Evolutionary conservation across 2,888 invertebrate genomes (phyloP).

Genomic region (Calameuta idolon): DNA sequence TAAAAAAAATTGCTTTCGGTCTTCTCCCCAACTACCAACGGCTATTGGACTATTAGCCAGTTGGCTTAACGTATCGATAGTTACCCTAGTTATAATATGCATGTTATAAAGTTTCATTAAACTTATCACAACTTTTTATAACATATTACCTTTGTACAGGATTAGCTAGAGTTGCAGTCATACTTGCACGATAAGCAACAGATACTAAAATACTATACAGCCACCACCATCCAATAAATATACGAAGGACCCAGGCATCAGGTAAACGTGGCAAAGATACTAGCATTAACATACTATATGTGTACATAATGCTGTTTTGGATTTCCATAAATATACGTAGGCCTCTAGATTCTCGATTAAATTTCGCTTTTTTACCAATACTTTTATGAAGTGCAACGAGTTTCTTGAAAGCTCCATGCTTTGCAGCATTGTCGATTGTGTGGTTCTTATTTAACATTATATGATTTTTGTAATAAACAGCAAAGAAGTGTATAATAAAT

Average conservation of each 20-base stretch:
- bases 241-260: constrained; percentile 81
- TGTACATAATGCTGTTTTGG: constrained; percentile 81
- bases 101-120: neutral
- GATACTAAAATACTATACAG: constrained; percentile 84
- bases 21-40: constrained; percentile 80
- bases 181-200: constrained; percentile 84
- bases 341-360: constrained; percentile 63
- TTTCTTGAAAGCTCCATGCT: neutral
- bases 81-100: constrained; percentile 70
- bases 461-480: constrained; percentile 70
- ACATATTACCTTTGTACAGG: constrained; percentile 75
- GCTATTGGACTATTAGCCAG: constrained; percentile 75
- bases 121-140: neutral
- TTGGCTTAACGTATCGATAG: constrained; percentile 81
- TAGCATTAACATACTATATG: constrained; percentile 84
- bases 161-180: constrained; percentile 86
- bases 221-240: constrained; percentile 91
- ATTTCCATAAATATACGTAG: constrained; percentile 80
- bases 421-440: neutral
- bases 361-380: neutral
- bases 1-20: constrained; percentile 78
- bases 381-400: constrained; percentile 2
- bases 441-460: constrained; percentile 31
- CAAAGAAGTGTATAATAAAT: constrained; percentile 75
- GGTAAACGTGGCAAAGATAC: constrained; percentile 84